Base-by-base conservation (phyloP, 2,113 vertebrate genomes). In the Poeciliopsis occidentalis region DNA sequence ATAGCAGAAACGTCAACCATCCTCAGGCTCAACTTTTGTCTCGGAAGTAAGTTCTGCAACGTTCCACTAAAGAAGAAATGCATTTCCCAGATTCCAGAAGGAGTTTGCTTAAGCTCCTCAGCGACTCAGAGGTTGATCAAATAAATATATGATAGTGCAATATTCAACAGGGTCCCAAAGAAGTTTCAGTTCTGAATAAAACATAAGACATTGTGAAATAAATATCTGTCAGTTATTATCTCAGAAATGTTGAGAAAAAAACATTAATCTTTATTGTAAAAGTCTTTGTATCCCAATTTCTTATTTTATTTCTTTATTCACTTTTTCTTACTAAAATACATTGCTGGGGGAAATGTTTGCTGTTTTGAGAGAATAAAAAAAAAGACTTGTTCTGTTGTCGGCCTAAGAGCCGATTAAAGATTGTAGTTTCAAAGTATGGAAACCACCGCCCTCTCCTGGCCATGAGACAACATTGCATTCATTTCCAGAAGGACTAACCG, bases 141-240 rank as follows among this genome's bases (percentile, higher is more conserved):
- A 75, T 81, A 54, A 60, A 67, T 30, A 64, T 22, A 70, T 7
- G 39, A 39, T 47, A 75, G 12, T 71, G 32, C 57, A 75, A 71
- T 22, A 15, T 62, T 2, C 29, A 6, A 44, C 8, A 29, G 8
- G 39, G 13, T 15, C 39, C 39, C 13, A 41, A 41, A 41, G 12
- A 15, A 4, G 68, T 64, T 47, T 12, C 39, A 64, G 60, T n/a
- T 24, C 22, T 57, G n/a, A 19, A 19, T 47, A 47, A 47, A 17
- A 47, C 13, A 47, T 24, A 54, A 54, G 51, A 54, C 51, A 54
- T 24, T 57, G 51, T 57, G 51, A 57, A 57, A 57, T 57, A 57
- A 24, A 24, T 47, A 47, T n/a, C 22, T 57, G 51, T 8, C 22
- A 8, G 22, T 57, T 57, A 8, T 54, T 7, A n/a, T 24, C 17